These are phyloP conservation scores for Mustelus asterias DNA, from an alignment of 2,113 vertebrate species.

Conservation along the genomic window DNA sequence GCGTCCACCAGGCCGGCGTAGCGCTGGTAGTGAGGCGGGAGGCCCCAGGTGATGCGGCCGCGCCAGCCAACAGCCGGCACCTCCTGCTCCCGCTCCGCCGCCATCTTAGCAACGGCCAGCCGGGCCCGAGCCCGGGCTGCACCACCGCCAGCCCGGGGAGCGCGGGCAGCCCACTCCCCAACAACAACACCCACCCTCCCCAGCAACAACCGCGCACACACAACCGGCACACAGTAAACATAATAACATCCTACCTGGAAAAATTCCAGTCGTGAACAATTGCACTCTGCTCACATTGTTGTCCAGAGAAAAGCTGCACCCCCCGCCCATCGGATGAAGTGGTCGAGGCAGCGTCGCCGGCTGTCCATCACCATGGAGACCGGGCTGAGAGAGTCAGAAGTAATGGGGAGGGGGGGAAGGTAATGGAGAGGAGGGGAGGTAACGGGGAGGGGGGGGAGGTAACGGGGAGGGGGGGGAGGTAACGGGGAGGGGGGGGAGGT, in stretches of 20 bases:
- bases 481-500: too few relatives aligned
- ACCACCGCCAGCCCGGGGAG: neutral
- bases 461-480: too few relatives aligned
- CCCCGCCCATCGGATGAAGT: too few relatives aligned
- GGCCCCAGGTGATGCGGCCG: accelerated
- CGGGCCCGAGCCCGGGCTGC: neutral
- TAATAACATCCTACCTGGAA: neutral
- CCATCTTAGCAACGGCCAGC: neutral
- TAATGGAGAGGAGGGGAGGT: accelerated
- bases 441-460: too few relatives aligned
- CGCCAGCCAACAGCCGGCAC: accelerated
- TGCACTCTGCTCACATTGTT: neutral
- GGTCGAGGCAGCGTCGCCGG: neutral
- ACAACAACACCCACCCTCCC: neutral
- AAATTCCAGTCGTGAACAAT: neutral
- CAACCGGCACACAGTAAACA: accelerated
- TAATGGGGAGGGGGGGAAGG: too few relatives aligned
- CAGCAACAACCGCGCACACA: too few relatives aligned
- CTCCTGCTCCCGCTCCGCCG: neutral
- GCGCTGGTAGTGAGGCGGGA: neutral
- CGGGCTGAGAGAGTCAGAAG: neutral
- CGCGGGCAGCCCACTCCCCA: neutral
- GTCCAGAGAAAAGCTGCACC: neutral
- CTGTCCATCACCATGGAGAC: neutral
- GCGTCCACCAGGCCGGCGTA: neutral